Base-by-base conservation (phyloP, 2,113 vertebrate species). In the Peromyscus maniculatus region DNA sequence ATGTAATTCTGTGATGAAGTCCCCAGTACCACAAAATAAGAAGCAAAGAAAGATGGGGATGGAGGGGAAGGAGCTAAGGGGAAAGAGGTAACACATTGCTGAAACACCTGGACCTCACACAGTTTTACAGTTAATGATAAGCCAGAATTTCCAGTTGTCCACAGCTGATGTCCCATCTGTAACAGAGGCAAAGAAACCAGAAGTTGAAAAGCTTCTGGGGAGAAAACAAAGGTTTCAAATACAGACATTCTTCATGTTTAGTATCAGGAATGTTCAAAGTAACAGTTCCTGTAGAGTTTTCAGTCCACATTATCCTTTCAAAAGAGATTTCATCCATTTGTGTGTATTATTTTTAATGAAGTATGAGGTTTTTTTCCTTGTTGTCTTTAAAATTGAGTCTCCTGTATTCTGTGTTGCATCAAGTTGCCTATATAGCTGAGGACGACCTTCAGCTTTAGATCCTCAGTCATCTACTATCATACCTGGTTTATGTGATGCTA, bases 321-420 rank as follows among this genome's bases (percentile, higher is more conserved):
- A 94, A 93, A 12, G 71, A 94, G 77, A 15, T 57, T 88, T 77
- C n/a, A 95, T n/a, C n/a, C 24, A 57, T 66, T 75, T 94, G 26
- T 92, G 96, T 88, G 78, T 66, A 43, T 17, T 9, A 17, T 4
- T 39, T 43, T 84, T 12, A 95, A 67, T 67, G 21, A 12, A 83
- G 62, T 89, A 75, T 21, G 69, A 8, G 9, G 43, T 6, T 49
- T 49, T 49, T 33, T 67, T 6, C 1, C 36, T 64, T 64, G 1
- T 28, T 84, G 24, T 6, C 66, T 66, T 46, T 67, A 43, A 66
- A 28, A 87, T 4, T 3, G 26, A 64, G 82, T 17, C n/a, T 64
- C 24, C 59, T 9, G 4, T 64, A 28, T 16, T 13, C 4, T 7
- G 4, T 59, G 57, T 83, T 39, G 62, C 39, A 11, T 13, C 62